These are phyloP conservation scores for Penelope pileata DNA, from an alignment of 2,113 vertebrate genomes.

Conservation along the genomic window DNA sequence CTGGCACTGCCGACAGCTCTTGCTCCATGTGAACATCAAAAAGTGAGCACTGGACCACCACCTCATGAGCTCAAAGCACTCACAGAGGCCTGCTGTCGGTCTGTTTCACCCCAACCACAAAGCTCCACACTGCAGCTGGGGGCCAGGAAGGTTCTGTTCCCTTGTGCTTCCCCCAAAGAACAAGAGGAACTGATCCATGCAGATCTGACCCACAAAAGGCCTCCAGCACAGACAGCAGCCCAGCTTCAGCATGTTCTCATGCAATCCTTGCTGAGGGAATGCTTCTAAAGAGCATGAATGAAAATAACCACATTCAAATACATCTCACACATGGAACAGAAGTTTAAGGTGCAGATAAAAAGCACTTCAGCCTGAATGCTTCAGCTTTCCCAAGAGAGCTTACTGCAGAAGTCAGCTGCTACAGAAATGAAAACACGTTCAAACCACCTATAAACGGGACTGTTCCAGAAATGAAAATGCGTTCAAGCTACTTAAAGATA, in stretches of 20 bases:
- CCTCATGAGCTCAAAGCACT: neutral
- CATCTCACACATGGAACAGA: neutral
- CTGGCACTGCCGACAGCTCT: too few species aligned
- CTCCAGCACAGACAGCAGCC: neutral
- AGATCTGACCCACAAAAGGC: neutral
- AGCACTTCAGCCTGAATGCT: neutral
- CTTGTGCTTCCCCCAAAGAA: neutral
- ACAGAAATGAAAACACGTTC: neutral
- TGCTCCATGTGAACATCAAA: neutral
- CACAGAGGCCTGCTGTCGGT: neutral
- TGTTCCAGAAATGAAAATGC: too few species aligned
- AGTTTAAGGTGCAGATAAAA: neutral
- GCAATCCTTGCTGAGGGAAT: neutral
- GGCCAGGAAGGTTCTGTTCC: neutral
- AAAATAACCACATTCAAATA: neutral
- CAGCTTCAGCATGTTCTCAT: neutral
- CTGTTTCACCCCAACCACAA: neutral
- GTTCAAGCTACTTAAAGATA: too few species aligned
- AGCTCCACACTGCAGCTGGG: neutral
- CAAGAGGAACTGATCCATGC: neutral
- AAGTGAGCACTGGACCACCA: neutral
- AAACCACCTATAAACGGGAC: neutral
- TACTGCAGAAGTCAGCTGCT: neutral
- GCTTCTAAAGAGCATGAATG: neutral
- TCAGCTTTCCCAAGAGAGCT: neutral